Percentiles rank a stretch among this genome's conserved stretches.
Evolutionary conservation across 1,140 invertebrate species (phyloP).

Genomic region (Drosophila persimilis): DNA sequence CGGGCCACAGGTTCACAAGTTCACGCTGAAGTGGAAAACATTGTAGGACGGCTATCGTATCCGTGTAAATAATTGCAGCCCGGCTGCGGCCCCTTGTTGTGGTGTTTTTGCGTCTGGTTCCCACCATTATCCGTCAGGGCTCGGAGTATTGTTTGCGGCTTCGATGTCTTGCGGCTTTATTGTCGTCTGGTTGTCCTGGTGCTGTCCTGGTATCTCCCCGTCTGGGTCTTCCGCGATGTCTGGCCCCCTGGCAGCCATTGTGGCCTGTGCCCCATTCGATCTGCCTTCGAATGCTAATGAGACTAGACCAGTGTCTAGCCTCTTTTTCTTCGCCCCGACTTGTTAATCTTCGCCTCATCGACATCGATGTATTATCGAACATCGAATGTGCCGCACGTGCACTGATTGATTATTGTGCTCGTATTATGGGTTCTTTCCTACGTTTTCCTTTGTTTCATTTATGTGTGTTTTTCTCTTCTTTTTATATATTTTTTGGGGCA

Average conservation of each 20-base stretch:
- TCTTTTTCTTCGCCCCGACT: not conserved
- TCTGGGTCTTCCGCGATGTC: slow-evolving; percentile 45
- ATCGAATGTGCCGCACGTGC: slow-evolving; percentile 1
- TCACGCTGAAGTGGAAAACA: too few relatives aligned
- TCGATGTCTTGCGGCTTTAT: slow-evolving; percentile 4
- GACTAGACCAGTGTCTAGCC: slow-evolving; percentile 32
- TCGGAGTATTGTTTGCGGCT: slow-evolving; percentile 24
- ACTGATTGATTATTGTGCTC: slow-evolving; percentile 19
- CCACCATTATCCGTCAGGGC: slow-evolving; percentile 5
- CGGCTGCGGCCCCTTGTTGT: too few relatives aligned
- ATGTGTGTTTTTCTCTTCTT: slow-evolving; percentile 8
- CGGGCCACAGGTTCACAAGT: not conserved
- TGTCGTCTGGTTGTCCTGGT: slow-evolving; percentile 32
- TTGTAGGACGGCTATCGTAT: too few relatives aligned
- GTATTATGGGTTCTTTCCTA: not conserved
- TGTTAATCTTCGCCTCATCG: slow-evolving; percentile 13
- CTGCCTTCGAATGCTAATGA: slow-evolving; percentile 37
- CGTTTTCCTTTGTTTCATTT: too few relatives aligned
- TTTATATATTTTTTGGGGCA: not conserved
- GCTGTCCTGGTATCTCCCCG: slow-evolving; percentile 27
- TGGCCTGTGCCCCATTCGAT: slow-evolving; percentile 8
- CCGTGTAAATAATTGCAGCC: too few relatives aligned
- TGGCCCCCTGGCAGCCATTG: slow-evolving; percentile 15
- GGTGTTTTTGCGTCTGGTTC: slow-evolving; percentile 32
- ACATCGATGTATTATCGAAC: slow-evolving; percentile 17